Percentiles rank a stretch among this genome's conserved stretches.
Conservation (phyloP, 2,888 invertebrate species). For the Dasysyrphus albostriatus region DNA sequence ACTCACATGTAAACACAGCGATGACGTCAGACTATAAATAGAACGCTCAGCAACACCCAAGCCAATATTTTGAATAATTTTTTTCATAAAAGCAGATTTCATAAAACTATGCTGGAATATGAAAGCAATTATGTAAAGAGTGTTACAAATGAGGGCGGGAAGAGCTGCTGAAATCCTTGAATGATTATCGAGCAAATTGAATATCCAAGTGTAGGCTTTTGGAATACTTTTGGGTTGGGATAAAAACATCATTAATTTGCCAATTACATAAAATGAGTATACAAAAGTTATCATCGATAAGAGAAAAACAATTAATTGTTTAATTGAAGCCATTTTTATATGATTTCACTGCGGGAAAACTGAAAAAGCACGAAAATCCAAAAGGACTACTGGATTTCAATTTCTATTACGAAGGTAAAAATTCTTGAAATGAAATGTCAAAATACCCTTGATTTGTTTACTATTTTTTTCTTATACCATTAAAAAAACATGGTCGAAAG, state of each 20-base stretch:
- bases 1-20: slow-evolving; percentile 84
- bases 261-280: slow-evolving; percentile 85
- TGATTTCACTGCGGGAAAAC: not conserved
- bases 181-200: slow-evolving; percentile 82
- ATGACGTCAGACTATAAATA: slow-evolving; percentile 85
- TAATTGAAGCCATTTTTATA: slow-evolving; percentile 79
- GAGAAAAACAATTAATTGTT: slow-evolving; percentile 79
- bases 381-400: too few relatives aligned
- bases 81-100: slow-evolving; percentile 84
- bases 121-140: slow-evolving; percentile 84
- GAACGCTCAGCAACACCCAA: slow-evolving; percentile 84
- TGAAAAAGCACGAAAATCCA: not conserved
- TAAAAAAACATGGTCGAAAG: not conserved
- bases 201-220: slow-evolving; percentile 80
- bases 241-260: slow-evolving; percentile 85
- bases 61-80: slow-evolving; percentile 82
- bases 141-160: slow-evolving; percentile 84
- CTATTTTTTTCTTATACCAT: slow-evolving; percentile 20
- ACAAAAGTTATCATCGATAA: slow-evolving; percentile 84
- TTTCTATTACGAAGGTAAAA: too few relatives aligned
- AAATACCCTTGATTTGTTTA: slow-evolving; percentile 15
- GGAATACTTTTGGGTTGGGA: slow-evolving; percentile 84
- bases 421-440: slow-evolving; percentile 1
- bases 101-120: slow-evolving; percentile 86
- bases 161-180: slow-evolving; percentile 82